A percentile compares a stretch with the other conserved stretches of the same genome.
phyloP scores from a whole-genome alignment of 2,888 invertebrate species.

The Odontothrips loti region DNA sequence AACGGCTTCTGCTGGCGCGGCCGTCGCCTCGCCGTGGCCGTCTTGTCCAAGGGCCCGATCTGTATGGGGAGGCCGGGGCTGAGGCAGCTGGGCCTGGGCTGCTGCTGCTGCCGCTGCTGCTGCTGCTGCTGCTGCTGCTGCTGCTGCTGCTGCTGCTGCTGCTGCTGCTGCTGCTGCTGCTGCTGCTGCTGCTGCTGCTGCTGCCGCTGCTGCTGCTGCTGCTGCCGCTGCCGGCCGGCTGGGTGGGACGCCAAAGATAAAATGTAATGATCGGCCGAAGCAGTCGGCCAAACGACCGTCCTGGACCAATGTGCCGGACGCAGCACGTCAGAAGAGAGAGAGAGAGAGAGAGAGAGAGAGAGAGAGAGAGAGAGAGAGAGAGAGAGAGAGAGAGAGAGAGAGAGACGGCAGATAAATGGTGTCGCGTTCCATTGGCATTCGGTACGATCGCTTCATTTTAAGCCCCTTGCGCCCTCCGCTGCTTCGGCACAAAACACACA shows the following conservation, averaged over 20 bases:
- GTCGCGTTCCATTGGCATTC: neutral
- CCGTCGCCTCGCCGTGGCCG: too few species aligned
- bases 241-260: neutral
- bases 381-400: too few species aligned
- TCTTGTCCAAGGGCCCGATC: too few species aligned
- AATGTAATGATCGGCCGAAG: neutral
- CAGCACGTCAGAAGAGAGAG: too few species aligned
- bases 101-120: too few species aligned
- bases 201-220: neutral
- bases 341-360: too few species aligned
- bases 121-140: neutral
- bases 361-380: too few species aligned
- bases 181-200: neutral
- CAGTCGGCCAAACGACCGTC: neutral
- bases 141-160: neutral
- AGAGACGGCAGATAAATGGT: neutral
- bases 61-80: too few species aligned
- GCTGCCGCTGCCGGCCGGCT: too few species aligned
- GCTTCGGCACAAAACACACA: slow-evolving; percentile 17
- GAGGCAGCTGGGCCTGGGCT: too few species aligned
- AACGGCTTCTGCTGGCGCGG: too few species aligned
- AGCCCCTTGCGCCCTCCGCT: neutral
- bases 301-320: neutral
- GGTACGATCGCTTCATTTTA: slow-evolving; percentile 1
- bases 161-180: neutral